phyloP scores from a whole-genome alignment of 2,797 vertebrate species.

The Helarctos malayanus region DNA sequence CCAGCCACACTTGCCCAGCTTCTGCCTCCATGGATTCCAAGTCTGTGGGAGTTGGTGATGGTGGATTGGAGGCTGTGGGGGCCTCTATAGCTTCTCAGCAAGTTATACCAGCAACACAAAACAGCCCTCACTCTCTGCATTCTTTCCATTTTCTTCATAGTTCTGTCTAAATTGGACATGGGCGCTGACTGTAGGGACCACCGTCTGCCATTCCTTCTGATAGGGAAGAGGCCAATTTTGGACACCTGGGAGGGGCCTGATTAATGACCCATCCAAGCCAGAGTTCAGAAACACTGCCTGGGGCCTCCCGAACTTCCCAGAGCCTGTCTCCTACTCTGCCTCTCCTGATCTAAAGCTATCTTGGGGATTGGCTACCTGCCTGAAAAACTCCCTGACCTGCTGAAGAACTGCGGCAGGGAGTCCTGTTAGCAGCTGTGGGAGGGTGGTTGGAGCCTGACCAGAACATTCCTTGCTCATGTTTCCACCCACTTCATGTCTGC shows the following conservation, averaged over 20 bases:
- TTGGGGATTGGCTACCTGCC: slow-evolving; percentile 49
- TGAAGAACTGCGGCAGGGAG: slow-evolving; percentile 26
- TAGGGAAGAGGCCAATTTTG: neutral
- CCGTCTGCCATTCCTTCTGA: neutral
- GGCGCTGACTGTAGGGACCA: neutral
- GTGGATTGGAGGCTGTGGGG: neutral
- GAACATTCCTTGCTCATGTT: slow-evolving; percentile 67
- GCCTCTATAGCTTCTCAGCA: neutral
- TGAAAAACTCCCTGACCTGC: slow-evolving; percentile 68
- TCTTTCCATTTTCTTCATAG: slow-evolving; percentile 25
- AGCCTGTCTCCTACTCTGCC: neutral
- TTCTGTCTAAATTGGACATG: neutral
- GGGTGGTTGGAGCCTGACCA: slow-evolving; percentile 71
- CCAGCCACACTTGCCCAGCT: neutral
- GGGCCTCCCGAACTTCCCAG: neutral
- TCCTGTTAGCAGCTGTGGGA: slow-evolving; percentile 72
- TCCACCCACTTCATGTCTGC: slow-evolving; percentile 56
- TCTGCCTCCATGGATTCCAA: neutral
- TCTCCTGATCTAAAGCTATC: neutral
- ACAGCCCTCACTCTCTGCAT: neutral
- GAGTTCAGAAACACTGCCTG: neutral
- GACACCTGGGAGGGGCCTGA: neutral
- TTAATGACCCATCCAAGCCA: neutral
- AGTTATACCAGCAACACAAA: neutral
- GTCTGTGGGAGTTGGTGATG: neutral